A percentile compares a stretch with the other conserved stretches of the same genome.
phyloP scores from a whole-genome alignment of 2,888 invertebrate genomes.

The Apocheima hispidaria region DNA sequence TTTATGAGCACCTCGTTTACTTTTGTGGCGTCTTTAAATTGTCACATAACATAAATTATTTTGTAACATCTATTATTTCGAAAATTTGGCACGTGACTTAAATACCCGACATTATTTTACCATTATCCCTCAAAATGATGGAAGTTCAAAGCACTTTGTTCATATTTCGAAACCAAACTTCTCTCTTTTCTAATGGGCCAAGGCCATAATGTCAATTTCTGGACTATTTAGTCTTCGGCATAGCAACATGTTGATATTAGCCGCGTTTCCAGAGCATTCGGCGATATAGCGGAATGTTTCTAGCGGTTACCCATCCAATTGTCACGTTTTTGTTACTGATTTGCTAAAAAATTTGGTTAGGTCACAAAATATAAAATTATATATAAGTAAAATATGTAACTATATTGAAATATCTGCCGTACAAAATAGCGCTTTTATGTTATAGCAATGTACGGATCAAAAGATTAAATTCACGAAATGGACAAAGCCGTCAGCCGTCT shows the following conservation, averaged over 20 bases:
- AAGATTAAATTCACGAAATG: conserved; percentile 52
- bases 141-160: conserved; percentile 5
- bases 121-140: neutral
- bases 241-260: neutral
- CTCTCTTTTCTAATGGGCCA: neutral
- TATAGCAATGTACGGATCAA: conserved; percentile 47
- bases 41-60: neutral
- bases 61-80: neutral
- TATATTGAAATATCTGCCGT: conserved; percentile 8
- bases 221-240: conserved; percentile 1
- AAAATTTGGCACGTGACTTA: conserved; percentile 28
- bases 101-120: conserved; percentile 19
- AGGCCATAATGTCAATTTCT: neutral
- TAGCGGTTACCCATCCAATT: neutral
- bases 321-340: neutral
- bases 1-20: conserved; percentile 12
- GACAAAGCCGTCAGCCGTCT: conserved; percentile 51
- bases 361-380: too few species aligned
- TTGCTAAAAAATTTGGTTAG: too few species aligned
- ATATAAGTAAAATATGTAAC: neutral
- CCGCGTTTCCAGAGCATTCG: neutral
- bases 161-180: conserved; percentile 3
- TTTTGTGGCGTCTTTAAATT: conserved; percentile 5
- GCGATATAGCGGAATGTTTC: neutral
- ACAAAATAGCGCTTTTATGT: conserved; percentile 7